Base-by-base conservation (phyloP, 2,888 invertebrate genomes). In the Drosophila anomalata region DNA sequence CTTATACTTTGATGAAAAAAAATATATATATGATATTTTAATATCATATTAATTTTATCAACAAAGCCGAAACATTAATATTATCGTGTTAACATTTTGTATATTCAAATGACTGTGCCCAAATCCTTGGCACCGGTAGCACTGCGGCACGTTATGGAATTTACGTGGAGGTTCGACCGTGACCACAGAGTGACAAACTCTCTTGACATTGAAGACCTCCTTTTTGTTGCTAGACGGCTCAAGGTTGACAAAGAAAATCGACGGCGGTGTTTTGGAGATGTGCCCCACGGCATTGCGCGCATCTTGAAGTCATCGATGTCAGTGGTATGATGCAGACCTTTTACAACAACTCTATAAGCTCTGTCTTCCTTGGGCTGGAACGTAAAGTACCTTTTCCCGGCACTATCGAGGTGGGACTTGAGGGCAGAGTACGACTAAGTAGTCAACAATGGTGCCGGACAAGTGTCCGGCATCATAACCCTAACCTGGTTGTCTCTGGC, bases 101-200 rank as follows among this genome's bases (percentile, higher is more conserved):
- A n/a, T n/a, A n/a, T n/a, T n/a, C n/a, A n/a, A n/a, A n/a, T 33
- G 33, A 12, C 33, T 33, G 33, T 33, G 33, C 24, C 33, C 9
- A 33, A 33, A 33, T 36, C n/a, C 36, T 36, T 36, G 36, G 36
- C 36, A 36, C 4, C 36, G 36, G 9, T n/a, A 36, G 36, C 36
- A n/a, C n/a, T 36, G 36, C 36, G n/a, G 36, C 36, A 36, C 36
- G 6, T 36, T n/a, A 36, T 36, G 36, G n/a, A 36, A 36, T n/a
- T 36, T 36, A n/a, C 36, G 12, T 36, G 36, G 36, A 36, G 12
- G n/a, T 36, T 36, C 36, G 36, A 36, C 36, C n/a, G n/a, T n/a
- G 36, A 36, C 36, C n/a, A 36, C n/a, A 9, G 36, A 36, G n/a
- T n/a, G 36, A 3, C 36, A 36, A 6, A n/a, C 9, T 36, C n/a